phyloP scores from a whole-genome alignment of 1,140 invertebrate species.

The Drosophila asahinai region DNA sequence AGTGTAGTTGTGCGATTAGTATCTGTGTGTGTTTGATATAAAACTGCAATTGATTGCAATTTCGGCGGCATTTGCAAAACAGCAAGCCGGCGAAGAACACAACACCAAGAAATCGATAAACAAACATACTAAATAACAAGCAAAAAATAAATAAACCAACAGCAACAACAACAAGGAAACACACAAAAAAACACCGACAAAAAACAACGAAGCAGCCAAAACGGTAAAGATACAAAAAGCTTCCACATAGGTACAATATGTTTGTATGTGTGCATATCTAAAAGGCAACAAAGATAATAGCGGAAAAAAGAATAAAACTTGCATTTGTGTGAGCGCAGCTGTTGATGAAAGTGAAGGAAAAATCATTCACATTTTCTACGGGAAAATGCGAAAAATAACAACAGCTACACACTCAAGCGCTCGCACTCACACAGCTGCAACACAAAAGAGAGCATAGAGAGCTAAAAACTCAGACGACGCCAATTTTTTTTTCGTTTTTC shows the following conservation, averaged over 20 bases:
- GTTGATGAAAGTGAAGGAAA: constrained; percentile 80
- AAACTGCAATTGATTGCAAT: constrained; percentile 81
- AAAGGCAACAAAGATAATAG: constrained; percentile 29
- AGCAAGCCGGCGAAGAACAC: constrained; percentile 68
- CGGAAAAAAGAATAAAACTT: constrained; percentile 50
- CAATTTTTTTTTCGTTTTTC: constrained; percentile 34
- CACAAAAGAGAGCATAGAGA: constrained; percentile 44
- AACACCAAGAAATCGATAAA: constrained; percentile 70
- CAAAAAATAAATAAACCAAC: constrained; percentile 27
- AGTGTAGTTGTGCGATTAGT: constrained; percentile 14
- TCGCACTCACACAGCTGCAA: constrained; percentile 47
- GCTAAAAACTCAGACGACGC: constrained; percentile 69
- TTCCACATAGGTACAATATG: constrained; percentile 31
- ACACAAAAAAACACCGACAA: constrained; percentile 46
- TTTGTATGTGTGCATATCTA: constrained; percentile 30
- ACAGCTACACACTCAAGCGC: constrained; percentile 34
- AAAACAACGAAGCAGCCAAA: constrained; percentile 35
- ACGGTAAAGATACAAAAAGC: constrained; percentile 72
- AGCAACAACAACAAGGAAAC: constrained; percentile 55
- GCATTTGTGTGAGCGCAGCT: constrained; percentile 68
- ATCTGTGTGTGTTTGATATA: constrained; percentile 48
- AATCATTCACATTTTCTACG: constrained; percentile 68
- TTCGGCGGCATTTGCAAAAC: constrained; percentile 76
- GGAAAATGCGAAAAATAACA: constrained; percentile 64
- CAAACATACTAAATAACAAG: constrained; percentile 54